phyloP scores from a whole-genome alignment of 2,113 vertebrate species.

The Tenebrosternarchus preto region DNA sequence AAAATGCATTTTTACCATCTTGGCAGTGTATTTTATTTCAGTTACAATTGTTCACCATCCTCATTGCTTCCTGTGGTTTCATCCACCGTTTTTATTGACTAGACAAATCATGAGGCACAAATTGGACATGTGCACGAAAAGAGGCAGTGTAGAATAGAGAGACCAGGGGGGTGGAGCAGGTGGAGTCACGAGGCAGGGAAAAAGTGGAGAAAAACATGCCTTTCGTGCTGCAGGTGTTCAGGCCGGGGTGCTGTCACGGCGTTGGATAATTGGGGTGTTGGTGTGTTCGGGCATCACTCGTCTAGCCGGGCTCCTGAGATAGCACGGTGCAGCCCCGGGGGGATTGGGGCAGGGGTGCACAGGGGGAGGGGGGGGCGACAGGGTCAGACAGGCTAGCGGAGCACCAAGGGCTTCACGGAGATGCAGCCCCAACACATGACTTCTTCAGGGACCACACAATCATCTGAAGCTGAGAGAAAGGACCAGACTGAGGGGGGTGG shows the following conservation, averaged over 20 bases:
- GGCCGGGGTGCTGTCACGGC: slow-evolving; percentile 19
- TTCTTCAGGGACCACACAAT: slow-evolving; percentile 36
- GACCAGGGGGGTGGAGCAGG: not conserved
- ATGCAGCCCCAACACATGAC: slow-evolving; percentile 32
- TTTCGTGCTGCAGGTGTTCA: slow-evolving; percentile 17
- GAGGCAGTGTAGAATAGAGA: slow-evolving; percentile 15
- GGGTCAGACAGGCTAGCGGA: slow-evolving; percentile 22
- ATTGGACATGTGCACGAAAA: not conserved
- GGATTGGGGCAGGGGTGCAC: no score
- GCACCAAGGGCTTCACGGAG: slow-evolving; percentile 28
- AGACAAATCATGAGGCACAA: not conserved
- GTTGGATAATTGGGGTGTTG: slow-evolving; percentile 47
- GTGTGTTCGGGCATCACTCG: slow-evolving; percentile 23
- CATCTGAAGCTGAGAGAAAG: slow-evolving; percentile 44
- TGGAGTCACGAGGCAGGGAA: not conserved
- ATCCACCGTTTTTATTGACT: slow-evolving; percentile 19
- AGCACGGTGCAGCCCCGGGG: not conserved
- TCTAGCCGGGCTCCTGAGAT: slow-evolving; percentile 29
- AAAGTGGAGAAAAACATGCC: slow-evolving; percentile 21
- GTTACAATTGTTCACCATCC: not conserved
- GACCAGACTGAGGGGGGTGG: slow-evolving; percentile 10
- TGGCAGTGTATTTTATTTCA: not conserved
- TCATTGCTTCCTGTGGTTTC: not conserved
- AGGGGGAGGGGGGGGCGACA: slow-evolving; percentile 1
- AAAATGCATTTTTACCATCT: not conserved